Conservation (phyloP, 2,888 invertebrate genomes). For the Germaria angustata region DNA sequence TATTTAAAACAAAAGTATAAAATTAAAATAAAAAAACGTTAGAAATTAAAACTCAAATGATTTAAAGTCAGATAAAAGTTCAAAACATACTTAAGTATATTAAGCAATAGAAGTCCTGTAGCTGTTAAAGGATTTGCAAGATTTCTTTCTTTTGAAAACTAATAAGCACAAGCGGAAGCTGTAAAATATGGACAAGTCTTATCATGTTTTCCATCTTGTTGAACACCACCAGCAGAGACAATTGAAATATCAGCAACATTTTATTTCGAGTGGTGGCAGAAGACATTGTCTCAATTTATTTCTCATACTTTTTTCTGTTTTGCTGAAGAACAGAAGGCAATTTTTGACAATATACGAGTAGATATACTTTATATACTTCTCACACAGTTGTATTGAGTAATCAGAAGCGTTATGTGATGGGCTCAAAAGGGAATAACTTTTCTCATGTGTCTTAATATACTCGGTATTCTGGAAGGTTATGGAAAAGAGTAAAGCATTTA, state of each 20-base stretch:
- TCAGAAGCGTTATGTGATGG: constrained; percentile 7
- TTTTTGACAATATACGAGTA: neutral
- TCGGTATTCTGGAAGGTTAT: too few relatives aligned
- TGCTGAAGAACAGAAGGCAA: constrained; percentile 42
- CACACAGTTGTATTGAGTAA: neutral
- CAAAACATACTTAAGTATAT: neutral
- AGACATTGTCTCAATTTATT: constrained; percentile 52
- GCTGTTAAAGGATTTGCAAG: constrained; percentile 3
- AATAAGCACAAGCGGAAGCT: constrained; percentile 3
- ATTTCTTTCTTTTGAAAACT: neutral
- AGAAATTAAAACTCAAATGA: constrained; percentile 43
- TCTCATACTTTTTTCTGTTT: neutral
- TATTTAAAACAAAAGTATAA: constrained; percentile 1
- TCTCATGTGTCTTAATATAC: too few relatives aligned
- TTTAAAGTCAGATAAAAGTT: constrained; percentile 42
- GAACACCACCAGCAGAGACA: constrained; percentile 69
- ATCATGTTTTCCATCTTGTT: constrained; percentile 62
- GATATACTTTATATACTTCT: constrained; percentile 25
- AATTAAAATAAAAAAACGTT: constrained; percentile 42
- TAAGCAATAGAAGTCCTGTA: neutral
- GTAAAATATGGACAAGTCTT: constrained; percentile 52
- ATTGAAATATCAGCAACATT: constrained; percentile 79
- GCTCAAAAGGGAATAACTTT: neutral
- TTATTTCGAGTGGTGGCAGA: constrained; percentile 66
- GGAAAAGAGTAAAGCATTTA: neutral